A percentile compares a stretch with the other conserved stretches of the same genome.
phyloP scores from a whole-genome alignment of 2,797 vertebrate species.

The Cygnus olor region DNA sequence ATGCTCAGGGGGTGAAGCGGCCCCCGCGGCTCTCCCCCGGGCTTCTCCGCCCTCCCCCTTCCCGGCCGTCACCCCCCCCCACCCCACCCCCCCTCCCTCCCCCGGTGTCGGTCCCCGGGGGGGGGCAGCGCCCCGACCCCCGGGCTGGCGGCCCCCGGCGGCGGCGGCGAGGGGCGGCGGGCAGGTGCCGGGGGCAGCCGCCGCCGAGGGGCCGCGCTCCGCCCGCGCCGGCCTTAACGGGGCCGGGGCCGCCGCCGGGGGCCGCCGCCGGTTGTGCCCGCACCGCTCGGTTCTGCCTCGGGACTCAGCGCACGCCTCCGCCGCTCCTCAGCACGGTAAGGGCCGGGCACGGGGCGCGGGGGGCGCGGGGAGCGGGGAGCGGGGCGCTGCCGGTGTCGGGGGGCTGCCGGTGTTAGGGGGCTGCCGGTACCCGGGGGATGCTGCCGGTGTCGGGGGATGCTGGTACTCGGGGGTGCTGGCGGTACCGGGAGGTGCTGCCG shows the following conservation, averaged over 20 bases:
- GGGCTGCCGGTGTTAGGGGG: neutral
- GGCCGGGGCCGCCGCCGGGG: neutral
- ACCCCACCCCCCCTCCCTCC: neutral
- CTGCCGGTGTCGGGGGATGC: too few relatives aligned
- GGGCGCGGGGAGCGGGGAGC: neutral
- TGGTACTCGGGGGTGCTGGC: neutral
- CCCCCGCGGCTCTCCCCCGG: neutral
- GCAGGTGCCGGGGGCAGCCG: conserved; percentile 4
- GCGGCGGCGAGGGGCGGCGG: conserved; percentile 34
- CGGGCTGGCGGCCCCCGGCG: conserved; percentile 21
- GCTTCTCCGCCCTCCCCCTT: neutral
- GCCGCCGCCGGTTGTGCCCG: neutral
- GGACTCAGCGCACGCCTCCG: neutral
- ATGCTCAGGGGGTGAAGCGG: conserved; percentile 47
- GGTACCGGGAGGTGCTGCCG: too few relatives aligned
- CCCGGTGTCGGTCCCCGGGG: neutral
- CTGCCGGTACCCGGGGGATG: too few relatives aligned
- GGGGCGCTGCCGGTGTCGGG: neutral
- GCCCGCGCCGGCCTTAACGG: neutral
- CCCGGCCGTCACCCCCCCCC: neutral
- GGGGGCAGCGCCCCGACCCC: neutral
- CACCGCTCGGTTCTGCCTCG: neutral
- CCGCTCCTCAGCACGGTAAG: neutral
- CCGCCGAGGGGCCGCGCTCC: conserved; percentile 33
- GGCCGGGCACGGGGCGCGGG: neutral